Percentiles rank a stretch among this genome's conserved stretches.
These are phyloP conservation scores for Discoglossus pictus DNA, from an alignment of 2,797 vertebrate genomes.

Conservation along the genomic window DNA sequence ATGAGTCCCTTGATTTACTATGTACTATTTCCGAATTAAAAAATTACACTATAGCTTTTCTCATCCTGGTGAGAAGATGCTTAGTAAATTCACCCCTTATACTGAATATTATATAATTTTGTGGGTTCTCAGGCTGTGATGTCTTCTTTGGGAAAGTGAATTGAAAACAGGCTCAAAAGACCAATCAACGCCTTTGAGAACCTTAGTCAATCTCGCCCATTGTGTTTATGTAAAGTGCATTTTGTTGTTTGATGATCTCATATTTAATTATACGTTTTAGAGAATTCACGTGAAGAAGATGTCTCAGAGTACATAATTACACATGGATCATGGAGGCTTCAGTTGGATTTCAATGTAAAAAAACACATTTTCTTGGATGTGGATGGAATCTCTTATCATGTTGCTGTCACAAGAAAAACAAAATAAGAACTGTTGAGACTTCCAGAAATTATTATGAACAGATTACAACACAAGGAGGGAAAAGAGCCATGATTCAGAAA, in stretches of 20 bases:
- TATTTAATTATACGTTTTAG: constrained; percentile 26
- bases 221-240: constrained; percentile 15
- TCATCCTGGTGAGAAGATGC: too few relatives aligned
- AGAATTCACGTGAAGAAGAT: constrained; percentile 17
- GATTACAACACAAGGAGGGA: constrained; percentile 9
- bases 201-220: too few relatives aligned
- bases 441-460: neutral
- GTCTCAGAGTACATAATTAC: constrained; percentile 28
- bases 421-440: neutral
- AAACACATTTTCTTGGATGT: constrained; percentile 10
- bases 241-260: constrained; percentile 28
- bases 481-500: neutral
- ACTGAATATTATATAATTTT: too few relatives aligned
- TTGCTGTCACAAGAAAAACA: constrained; percentile 16
- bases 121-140: too few relatives aligned
- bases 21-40: too few relatives aligned
- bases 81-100: too few relatives aligned
- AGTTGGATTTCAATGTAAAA: constrained; percentile 5
- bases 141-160: too few relatives aligned
- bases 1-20: too few relatives aligned
- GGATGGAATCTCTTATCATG: constrained; percentile 21
- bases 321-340: constrained; percentile 28
- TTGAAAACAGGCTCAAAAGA: too few relatives aligned
- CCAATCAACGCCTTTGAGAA: too few relatives aligned
- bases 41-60: too few relatives aligned